These are phyloP conservation scores for Ondatra zibethicus DNA, from an alignment of 2,113 vertebrate genomes.

Conservation along the genomic window DNA sequence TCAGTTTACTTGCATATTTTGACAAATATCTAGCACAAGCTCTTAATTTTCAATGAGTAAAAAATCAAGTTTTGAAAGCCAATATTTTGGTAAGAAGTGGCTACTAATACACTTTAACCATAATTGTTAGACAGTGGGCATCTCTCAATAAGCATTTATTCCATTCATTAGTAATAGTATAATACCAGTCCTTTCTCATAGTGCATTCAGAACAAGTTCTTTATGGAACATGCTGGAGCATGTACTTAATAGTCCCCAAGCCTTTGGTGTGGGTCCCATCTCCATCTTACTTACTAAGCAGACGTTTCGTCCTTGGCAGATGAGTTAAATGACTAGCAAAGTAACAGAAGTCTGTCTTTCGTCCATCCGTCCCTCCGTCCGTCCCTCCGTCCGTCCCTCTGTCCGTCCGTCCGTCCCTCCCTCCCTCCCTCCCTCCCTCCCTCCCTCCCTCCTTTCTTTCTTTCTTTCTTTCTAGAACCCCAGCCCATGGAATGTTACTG, in stretches of 20 bases:
- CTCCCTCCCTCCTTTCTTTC: too few relatives aligned
- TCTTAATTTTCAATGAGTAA: slow-evolving; percentile 32
- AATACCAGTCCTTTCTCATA: neutral
- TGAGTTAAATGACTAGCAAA: neutral
- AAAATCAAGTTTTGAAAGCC: slow-evolving; percentile 24
- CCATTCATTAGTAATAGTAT: slow-evolving; percentile 49
- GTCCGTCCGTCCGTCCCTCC: too few relatives aligned
- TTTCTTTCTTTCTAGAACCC: too few relatives aligned
- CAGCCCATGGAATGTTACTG: neutral
- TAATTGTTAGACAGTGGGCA: neutral
- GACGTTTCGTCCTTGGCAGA: neutral
- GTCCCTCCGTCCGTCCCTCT: rapidly evolving
- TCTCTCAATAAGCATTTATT: slow-evolving; percentile 36
- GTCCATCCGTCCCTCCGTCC: too few relatives aligned
- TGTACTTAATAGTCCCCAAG: neutral
- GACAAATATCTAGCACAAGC: neutral
- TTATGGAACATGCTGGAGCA: neutral
- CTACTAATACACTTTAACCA: neutral
- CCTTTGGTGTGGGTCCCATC: neutral
- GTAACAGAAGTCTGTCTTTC: neutral
- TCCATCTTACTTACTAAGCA: neutral
- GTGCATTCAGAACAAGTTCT: neutral
- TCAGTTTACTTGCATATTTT: slow-evolving; percentile 21
- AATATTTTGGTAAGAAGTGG: slow-evolving; percentile 36
- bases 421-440: too few relatives aligned